These are phyloP conservation scores for Aspidiotus rigidus DNA, from an alignment of 2,888 invertebrate species.

Conservation along the genomic window DNA sequence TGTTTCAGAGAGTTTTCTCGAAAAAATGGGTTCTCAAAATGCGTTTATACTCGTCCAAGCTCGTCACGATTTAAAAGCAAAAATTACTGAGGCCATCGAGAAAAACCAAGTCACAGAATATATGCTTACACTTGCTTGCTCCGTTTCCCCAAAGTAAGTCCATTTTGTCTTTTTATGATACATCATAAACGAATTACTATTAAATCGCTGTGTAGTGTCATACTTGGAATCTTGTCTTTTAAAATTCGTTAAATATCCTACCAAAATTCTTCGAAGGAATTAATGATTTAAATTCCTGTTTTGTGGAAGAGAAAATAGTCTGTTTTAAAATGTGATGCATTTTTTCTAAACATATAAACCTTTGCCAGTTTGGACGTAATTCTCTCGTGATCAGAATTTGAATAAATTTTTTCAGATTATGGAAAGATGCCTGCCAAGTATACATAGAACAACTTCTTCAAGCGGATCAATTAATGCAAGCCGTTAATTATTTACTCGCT, in stretches of 20 bases:
- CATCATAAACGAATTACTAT: too few relatives aligned
- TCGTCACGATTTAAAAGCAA: constrained; percentile 17
- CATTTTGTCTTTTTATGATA: not conserved
- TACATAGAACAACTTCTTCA: constrained; percentile 51
- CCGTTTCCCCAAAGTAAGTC: constrained; percentile 55
- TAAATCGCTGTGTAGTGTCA: too few relatives aligned
- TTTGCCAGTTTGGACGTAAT: constrained; percentile 9
- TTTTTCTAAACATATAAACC: too few relatives aligned
- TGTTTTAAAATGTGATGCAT: not conserved
- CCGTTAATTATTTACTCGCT: constrained; percentile 42
- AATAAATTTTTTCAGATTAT: constrained; percentile 44
- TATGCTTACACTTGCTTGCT: constrained; percentile 56
- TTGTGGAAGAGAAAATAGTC: not conserved
- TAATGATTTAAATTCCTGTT: not conserved
- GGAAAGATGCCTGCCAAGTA: constrained; percentile 50
- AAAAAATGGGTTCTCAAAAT: constrained; percentile 1
- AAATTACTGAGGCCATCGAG: constrained; percentile 45
- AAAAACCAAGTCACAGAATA: constrained; percentile 53
- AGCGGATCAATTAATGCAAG: constrained; percentile 47
- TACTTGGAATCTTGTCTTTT: too few relatives aligned
- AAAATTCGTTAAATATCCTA: too few relatives aligned
- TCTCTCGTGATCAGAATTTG: constrained; percentile 4
- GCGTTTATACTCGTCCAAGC: constrained; percentile 18
- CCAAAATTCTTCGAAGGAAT: too few relatives aligned
- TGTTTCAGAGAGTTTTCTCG: constrained; percentile 18